Conservation (phyloP, 2,797 vertebrate species). For the Podargus strigoides region DNA sequence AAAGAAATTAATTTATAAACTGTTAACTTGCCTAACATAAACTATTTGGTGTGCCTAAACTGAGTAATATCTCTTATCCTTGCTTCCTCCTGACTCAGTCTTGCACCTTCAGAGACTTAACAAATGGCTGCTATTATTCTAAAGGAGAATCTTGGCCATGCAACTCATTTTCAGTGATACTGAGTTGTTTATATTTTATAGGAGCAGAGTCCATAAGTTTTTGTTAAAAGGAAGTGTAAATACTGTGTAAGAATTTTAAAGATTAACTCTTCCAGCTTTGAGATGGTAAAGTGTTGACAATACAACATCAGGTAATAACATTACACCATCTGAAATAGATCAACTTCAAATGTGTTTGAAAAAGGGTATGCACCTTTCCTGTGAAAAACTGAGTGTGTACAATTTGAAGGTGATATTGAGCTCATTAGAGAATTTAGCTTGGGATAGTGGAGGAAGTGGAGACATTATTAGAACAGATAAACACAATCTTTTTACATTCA, state of each 20-base stretch:
- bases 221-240: not conserved
- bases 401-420: not conserved
- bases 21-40: not conserved
- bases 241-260: not conserved
- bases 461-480: not conserved
- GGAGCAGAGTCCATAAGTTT: not conserved
- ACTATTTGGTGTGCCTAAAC: not conserved
- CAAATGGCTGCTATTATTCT: not conserved
- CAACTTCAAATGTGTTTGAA: not conserved
- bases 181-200: not conserved
- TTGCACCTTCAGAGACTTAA: not conserved
- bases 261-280: not conserved
- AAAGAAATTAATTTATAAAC: not conserved
- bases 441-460: not conserved
- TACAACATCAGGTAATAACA: not conserved
- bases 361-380: not conserved
- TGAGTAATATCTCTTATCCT: not conserved
- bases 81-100: not conserved
- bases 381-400: not conserved
- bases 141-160: not conserved
- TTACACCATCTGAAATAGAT: not conserved
- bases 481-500: not conserved
- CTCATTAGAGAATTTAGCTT: not conserved
- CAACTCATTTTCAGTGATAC: not conserved
- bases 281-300: not conserved